Evolutionary conservation across 2,888 invertebrate species (phyloP).

Genomic region (Drosophila ezoana): DNA sequence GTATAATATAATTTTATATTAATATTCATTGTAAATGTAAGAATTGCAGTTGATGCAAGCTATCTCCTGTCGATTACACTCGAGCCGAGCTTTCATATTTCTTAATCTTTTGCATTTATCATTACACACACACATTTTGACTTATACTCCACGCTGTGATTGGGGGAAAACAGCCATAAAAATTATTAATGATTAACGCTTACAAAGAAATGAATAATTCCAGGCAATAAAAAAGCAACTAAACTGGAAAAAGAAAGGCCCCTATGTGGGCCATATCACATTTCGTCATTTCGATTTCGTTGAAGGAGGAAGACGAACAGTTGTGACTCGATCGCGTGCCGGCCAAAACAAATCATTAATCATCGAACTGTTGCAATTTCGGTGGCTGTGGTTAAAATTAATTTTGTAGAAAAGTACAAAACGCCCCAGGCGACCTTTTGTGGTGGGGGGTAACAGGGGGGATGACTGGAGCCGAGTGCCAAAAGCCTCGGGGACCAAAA

Average conservation of each 20-base stretch:
- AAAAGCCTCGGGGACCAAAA: constrained; percentile 74
- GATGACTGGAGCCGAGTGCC: constrained; percentile 25
- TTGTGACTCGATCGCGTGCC: constrained; percentile 70
- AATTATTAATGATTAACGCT: constrained; percentile 71
- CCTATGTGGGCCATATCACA: constrained; percentile 49
- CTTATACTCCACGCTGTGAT: constrained; percentile 46
- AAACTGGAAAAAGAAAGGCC: constrained; percentile 1
- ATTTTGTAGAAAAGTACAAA: constrained; percentile 73
- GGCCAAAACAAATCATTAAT: constrained; percentile 81
- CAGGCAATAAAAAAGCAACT: constrained; percentile 39
- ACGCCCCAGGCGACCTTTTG: constrained; percentile 48
- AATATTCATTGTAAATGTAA: no score
- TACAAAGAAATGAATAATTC: constrained; percentile 73
- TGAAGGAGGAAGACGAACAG: constrained; percentile 38
- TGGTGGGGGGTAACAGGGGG: neutral
- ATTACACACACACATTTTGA: constrained; percentile 41
- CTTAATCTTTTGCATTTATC: constrained; percentile 15
- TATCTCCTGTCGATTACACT: neutral
- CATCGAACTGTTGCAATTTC: constrained; percentile 76
- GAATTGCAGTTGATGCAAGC: no score
- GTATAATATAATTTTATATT: neutral
- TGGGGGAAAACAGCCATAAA: constrained; percentile 46
- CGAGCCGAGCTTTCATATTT: neutral
- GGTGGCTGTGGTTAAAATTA: constrained; percentile 74
- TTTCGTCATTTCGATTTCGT: constrained; percentile 48